Evolutionary conservation across 2,888 invertebrate species (phyloP), one percentile per base, ranked within the genome.

Genomic region (Watsonalla binaria): DNA sequence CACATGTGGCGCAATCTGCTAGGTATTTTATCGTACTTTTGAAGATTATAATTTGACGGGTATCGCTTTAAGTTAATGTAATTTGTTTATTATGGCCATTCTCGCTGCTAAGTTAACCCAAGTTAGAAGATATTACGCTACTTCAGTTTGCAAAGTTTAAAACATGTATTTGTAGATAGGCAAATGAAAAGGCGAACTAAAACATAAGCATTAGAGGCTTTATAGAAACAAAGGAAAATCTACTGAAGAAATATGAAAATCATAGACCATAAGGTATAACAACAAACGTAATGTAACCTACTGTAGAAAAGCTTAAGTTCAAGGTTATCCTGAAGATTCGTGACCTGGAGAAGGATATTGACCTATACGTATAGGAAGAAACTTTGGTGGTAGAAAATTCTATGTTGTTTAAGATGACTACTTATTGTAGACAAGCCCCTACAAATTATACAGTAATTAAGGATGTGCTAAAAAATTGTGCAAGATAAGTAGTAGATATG

Each of bases 1-100:
- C 90, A 86, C 89, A 90, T 90, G 86, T 84, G 90, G 86, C 63
- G 81, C 86, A 86, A 85, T 89, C 86, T 88, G 88, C 78, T 74
- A 80, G 70, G 75, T 80, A 84, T 81, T 81, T 84, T 82, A 81
- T 85, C 68, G 78, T 78, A 78, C 76, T 77, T 78, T 86, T 82
- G 80, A 65, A 74, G 77, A 78, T 82, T 81, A 80, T 78, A 80
- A 80, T 82, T 78, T 82, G 83, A 83, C 82, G 78, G 78, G 72
- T 62, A 68, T 69, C 73, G 68, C 42, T 76, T 76, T 77, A 74
- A 76, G 70, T 77, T 80, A 84, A 83, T 81, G 75, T 74, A 77
- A 79, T 82, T 78, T 78, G 75, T 80, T 80, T 42, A 24, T 78
- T 72, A 67, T 71, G 61, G 55, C 71, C 64, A 62, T 69, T 65